Conservation (phyloP, 2,797 vertebrate genomes). For the Myripristis jacobus region DNA sequence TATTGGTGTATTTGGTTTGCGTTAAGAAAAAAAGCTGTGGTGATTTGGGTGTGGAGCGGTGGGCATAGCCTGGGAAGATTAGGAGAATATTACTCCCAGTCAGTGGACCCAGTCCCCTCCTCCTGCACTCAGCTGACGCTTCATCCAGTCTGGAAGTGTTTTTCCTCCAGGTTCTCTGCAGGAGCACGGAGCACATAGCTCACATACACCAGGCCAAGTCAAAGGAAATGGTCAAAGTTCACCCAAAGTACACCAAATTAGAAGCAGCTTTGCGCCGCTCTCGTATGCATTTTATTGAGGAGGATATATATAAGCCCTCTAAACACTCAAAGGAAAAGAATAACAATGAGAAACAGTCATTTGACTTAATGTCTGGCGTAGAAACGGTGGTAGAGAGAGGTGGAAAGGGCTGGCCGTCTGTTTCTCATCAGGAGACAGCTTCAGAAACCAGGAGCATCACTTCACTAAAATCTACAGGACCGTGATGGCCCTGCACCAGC, state of each 20-base stretch:
- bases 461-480: too few relatives aligned
- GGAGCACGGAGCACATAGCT: slow-evolving; percentile 83
- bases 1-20: slow-evolving; percentile 81
- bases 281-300: slow-evolving; percentile 77
- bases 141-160: slow-evolving; percentile 74
- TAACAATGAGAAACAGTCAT: slow-evolving; percentile 31
- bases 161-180: slow-evolving; percentile 80
- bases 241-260: slow-evolving; percentile 92
- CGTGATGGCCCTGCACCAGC: too few relatives aligned
- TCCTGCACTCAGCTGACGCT: slow-evolving; percentile 46
- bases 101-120: slow-evolving; percentile 20
- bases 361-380: slow-evolving; percentile 33
- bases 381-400: slow-evolving; percentile 14
- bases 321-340: slow-evolving; percentile 54
- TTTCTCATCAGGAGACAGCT: slow-evolving; percentile 35
- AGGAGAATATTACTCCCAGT: slow-evolving; percentile 75
- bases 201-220: slow-evolving; percentile 84
- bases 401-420: slow-evolving; percentile 24
- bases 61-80: slow-evolving; percentile 85
- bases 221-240: slow-evolving; percentile 93
- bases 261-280: slow-evolving; percentile 85
- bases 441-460: neutral
- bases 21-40: slow-evolving; percentile 78
- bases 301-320: slow-evolving; percentile 82
- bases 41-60: slow-evolving; percentile 54